Evolutionary conservation across 2,797 vertebrate species (phyloP).

Genomic region (Denticeps clupeoides): DNA sequence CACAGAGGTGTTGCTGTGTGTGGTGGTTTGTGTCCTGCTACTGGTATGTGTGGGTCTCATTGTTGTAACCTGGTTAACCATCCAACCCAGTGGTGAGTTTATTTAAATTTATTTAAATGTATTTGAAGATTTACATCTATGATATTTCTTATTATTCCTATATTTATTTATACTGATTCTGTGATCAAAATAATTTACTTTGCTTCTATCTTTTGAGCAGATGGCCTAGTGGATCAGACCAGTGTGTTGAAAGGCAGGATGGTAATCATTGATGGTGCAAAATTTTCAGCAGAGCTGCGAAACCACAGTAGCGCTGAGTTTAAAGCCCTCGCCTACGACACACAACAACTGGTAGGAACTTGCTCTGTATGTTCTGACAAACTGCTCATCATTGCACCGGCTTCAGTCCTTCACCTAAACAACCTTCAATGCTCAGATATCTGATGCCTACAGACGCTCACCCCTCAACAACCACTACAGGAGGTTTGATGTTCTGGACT

Average conservation of each 20-base stretch:
- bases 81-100: slow-evolving; percentile 35
- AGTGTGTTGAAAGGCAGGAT: slow-evolving; percentile 33
- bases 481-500: slow-evolving; percentile 39
- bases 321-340: slow-evolving; percentile 54
- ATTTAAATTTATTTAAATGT: no score
- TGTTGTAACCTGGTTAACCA: slow-evolving; percentile 28
- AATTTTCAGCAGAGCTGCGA: slow-evolving; percentile 45
- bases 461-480: slow-evolving; percentile 31
- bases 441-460: slow-evolving; percentile 28
- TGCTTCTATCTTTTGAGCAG: neutral
- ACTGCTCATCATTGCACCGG: no score
- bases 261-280: slow-evolving; percentile 34
- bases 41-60: slow-evolving; percentile 34
- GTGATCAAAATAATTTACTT: neutral
- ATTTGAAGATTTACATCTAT: no score
- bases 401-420: no score
- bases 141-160: no score
- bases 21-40: slow-evolving; percentile 31
- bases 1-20: slow-evolving; percentile 36
- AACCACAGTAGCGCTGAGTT: slow-evolving; percentile 45
- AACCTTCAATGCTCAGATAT: slow-evolving; percentile 38
- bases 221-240: neutral
- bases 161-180: neutral
- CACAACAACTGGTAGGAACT: slow-evolving; percentile 45
- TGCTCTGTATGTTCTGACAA: neutral